phyloP scores from a whole-genome alignment of 2,797 vertebrate species.

The Gambusia yucatana region DNA sequence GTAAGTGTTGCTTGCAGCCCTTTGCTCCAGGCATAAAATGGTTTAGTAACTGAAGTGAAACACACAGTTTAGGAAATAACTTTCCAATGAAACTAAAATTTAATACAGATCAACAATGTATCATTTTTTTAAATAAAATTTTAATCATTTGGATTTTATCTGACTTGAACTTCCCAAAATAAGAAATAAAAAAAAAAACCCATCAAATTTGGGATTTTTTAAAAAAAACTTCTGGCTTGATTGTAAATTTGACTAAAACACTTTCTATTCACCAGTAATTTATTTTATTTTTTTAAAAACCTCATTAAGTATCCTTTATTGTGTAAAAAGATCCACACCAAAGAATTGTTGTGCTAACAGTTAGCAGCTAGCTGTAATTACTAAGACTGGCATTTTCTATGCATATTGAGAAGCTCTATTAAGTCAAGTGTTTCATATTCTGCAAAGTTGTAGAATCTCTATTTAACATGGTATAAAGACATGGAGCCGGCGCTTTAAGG shows the following conservation, averaged over 20 bases:
- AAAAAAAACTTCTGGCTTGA: background rate
- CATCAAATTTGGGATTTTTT: background rate
- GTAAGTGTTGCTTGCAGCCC: no score
- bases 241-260: background rate
- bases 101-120: background rate
- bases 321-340: background rate
- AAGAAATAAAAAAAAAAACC: background rate
- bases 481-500: constrained; percentile 18
- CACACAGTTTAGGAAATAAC: background rate
- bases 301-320: background rate
- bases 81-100: background rate
- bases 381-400: background rate
- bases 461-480: background rate
- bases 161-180: background rate
- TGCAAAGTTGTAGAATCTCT: background rate
- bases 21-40: background rate
- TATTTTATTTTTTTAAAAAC: no score
- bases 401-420: background rate
- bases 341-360: background rate
- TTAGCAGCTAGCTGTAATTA: background rate
- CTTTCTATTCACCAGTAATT: background rate
- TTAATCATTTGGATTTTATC: background rate
- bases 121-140: background rate
- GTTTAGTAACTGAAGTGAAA: background rate
- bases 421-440: background rate